Base-by-base conservation (phyloP, 2,113 vertebrate species). In the Catagonus wagneri region DNA sequence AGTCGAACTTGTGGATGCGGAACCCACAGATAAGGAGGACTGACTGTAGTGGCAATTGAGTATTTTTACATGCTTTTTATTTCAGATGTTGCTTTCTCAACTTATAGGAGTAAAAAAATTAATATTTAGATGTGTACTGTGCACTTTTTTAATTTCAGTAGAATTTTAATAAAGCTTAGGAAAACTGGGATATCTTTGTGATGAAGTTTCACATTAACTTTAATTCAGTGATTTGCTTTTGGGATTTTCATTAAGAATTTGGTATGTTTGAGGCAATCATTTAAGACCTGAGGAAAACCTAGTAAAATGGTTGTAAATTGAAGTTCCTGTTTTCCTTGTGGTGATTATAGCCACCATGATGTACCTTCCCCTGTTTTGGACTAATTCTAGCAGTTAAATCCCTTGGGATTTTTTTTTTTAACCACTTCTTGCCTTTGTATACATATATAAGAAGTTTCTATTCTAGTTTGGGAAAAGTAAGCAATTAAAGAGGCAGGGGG, bases 101-200 rank as follows among this genome's bases (percentile, higher is more conserved):
- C 14, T 76, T 16, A 63, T 56, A 54, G 54, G 5, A 83, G 68
- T 80, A 66, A 52, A 83, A 78, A 90, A 93, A 58, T 71, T 85
- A 89, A n/a, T 83, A 75, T 61, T 90, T 96, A 88, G 23, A 52
- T 92, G 4, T 68, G n/a, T 39, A 44, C 44, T 74, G 20, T 71
- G 15, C 83, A 60, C 36, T 84, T 92, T 92, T 80, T 92, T 94
- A n/a, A 79, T 84, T 94, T 94, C 11, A 74, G 71, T 88, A 32
- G 22, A 66, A 86, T 94, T 93, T 84, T 79, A 87, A 44, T 69
- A 90, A 79, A 95, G 5, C 85, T 63, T 93, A 56, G 81, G 44
- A 60, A 93, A 79, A 63, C 27, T 34, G 25, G 17, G 14, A 14
- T 95, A n/a, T 68, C 17, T 88, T 95, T 87, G 25, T 87, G 90